phyloP scores from a whole-genome alignment of 2,113 vertebrate genomes.

The Melanocharis versteri region DNA sequence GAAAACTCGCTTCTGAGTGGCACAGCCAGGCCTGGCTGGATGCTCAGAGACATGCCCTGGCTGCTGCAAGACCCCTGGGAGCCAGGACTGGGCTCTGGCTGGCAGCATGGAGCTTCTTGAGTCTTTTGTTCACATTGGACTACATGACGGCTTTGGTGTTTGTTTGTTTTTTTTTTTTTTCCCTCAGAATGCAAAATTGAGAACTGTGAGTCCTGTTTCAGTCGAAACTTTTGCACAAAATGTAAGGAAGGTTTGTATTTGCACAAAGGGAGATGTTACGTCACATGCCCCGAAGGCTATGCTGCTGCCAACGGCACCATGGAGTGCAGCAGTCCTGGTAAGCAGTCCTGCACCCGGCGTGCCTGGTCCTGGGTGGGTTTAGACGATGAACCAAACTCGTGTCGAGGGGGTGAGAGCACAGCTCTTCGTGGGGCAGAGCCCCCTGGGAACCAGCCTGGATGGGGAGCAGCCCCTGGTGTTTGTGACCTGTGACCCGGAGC shows the following conservation, averaged over 20 bases:
- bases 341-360: constrained; percentile 27
- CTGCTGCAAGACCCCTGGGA: background rate
- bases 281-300: constrained; percentile 86
- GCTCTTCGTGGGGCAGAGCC: background rate
- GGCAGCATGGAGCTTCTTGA: background rate
- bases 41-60: background rate
- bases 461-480: background rate
- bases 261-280: constrained; percentile 91
- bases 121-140: background rate
- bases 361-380: fast-evolving
- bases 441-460: background rate
- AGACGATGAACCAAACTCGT: fast-evolving
- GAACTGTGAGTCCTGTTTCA: constrained; percentile 97
- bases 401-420: background rate
- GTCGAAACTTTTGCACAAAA: constrained; percentile 98
- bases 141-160: background rate
- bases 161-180: background rate
- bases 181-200: constrained; percentile 95
- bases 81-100: background rate
- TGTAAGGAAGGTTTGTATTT: constrained; percentile 95
- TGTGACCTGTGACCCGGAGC: background rate
- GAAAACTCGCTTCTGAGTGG: background rate
- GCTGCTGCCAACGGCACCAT: constrained; percentile 83
- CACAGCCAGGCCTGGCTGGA: background rate
- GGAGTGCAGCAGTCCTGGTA: constrained; percentile 91